Percentiles rank a stretch among this genome's conserved stretches.
phyloP scores from a whole-genome alignment of 1,140 invertebrate species.

The Riptortus pedestris region DNA sequence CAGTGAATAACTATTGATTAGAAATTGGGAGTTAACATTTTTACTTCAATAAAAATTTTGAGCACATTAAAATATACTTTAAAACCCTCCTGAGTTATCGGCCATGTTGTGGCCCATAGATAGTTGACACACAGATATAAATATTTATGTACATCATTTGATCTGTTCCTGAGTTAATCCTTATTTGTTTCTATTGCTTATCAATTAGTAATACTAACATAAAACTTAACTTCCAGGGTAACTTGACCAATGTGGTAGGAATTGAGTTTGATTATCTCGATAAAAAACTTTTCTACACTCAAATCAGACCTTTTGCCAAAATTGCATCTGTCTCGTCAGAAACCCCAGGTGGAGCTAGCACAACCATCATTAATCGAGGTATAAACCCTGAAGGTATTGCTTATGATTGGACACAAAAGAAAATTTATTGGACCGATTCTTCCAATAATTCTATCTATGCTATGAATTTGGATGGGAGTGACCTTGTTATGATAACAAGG shows the following conservation, averaged over 20 bases:
- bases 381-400: constrained; percentile 93
- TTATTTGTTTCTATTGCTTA: too few species aligned
- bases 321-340: constrained; percentile 68
- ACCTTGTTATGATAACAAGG: constrained; percentile 84
- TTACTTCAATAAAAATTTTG: too few species aligned
- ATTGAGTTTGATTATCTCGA: constrained; percentile 90
- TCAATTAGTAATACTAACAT: too few species aligned
- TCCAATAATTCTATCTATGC: constrained; percentile 90
- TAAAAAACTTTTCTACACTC: constrained; percentile 77
- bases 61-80: too few species aligned
- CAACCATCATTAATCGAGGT: constrained; percentile 64
- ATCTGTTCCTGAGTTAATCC: too few species aligned
- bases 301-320: constrained; percentile 80
- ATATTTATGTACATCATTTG: too few species aligned
- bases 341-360: constrained; percentile 49
- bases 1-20: too few species aligned
- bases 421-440: constrained; percentile 95
- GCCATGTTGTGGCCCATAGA: too few species aligned
- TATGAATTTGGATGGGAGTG: constrained; percentile 80
- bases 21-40: too few species aligned
- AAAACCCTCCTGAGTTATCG: too few species aligned
- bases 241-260: constrained; percentile 91
- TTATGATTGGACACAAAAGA: constrained; percentile 93
- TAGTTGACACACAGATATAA: too few species aligned
- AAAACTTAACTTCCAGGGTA: constrained; percentile 53